Evolutionary conservation across 2,888 invertebrate species (phyloP).

Genomic region (Clanis bilineata): DNA sequence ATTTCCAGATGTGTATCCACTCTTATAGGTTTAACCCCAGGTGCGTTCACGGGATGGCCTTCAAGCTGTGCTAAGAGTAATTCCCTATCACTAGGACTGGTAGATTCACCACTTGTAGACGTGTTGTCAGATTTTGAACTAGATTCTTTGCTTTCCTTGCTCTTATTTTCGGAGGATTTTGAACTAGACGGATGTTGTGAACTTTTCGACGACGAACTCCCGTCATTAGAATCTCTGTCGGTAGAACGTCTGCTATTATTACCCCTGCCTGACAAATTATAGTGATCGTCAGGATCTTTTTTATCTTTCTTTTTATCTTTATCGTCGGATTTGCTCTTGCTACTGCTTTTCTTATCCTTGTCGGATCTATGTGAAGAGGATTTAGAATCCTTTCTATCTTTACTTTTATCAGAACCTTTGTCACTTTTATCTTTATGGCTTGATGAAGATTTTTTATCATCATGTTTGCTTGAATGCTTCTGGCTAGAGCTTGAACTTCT

Average conservation of each 20-base stretch:
- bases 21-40: slow-evolving; percentile 51
- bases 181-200: slow-evolving; percentile 59
- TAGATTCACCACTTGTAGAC: slow-evolving; percentile 74
- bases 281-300: slow-evolving; percentile 87
- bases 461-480: slow-evolving; percentile 58
- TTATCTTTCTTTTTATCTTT: slow-evolving; percentile 75
- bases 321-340: slow-evolving; percentile 67
- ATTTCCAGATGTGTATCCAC: slow-evolving; percentile 67
- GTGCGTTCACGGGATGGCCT: slow-evolving; percentile 31
- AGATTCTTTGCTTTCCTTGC: slow-evolving; percentile 63
- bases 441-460: slow-evolving; percentile 63
- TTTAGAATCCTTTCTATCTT: slow-evolving; percentile 53
- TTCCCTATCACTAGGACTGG: slow-evolving; percentile 78
- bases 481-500: slow-evolving; percentile 62
- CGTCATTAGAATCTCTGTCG: slow-evolving; percentile 91
- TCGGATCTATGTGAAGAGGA: slow-evolving; percentile 67
- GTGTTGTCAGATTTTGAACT: slow-evolving; percentile 71
- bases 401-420: slow-evolving; percentile 51
- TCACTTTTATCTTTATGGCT: slow-evolving; percentile 60
- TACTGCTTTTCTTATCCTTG: slow-evolving; percentile 65
- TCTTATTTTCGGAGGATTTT: slow-evolving; percentile 60
- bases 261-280: slow-evolving; percentile 84
- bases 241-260: slow-evolving; percentile 87
- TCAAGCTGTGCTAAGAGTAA: slow-evolving; percentile 39
- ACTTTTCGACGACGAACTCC: slow-evolving; percentile 78